phyloP scores from a whole-genome alignment of 1,140 invertebrate genomes.

The Reticulitermes speratus region DNA sequence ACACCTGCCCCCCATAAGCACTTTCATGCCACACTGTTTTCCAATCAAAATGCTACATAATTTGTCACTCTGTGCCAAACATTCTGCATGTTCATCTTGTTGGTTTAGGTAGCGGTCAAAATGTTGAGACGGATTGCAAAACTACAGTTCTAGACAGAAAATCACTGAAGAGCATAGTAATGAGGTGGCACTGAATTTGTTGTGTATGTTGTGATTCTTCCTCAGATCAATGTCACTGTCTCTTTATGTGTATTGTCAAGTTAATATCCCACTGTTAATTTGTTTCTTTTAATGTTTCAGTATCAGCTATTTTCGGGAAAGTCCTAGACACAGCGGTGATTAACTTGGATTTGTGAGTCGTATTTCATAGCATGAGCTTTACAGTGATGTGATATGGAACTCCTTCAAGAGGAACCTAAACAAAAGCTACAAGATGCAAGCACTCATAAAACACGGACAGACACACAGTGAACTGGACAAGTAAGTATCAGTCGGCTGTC shows the following conservation, averaged over 20 bases:
- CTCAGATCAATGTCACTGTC: neutral
- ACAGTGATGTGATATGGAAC: constrained; percentile 21
- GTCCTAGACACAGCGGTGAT: constrained; percentile 51
- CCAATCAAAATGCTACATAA: no score
- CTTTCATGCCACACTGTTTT: no score
- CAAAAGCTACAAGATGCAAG: neutral
- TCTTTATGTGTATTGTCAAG: neutral
- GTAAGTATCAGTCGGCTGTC: neutral
- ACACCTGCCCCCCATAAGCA: no score
- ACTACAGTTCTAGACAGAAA: no score
- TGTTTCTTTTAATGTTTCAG: constrained; percentile 57
- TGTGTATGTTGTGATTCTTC: neutral
- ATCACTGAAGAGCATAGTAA: neutral
- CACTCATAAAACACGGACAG: neutral
- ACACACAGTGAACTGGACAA: neutral
- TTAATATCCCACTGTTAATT: neutral
- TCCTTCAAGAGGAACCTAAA: neutral
- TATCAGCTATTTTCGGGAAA: constrained; percentile 71
- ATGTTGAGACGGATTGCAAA: no score
- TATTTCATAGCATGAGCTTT: constrained; percentile 3
- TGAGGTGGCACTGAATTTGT: neutral
- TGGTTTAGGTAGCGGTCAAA: no score
- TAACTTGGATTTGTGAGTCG: constrained; percentile 15
- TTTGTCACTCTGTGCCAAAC: no score
- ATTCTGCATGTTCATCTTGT: no score